A percentile compares a stretch with the other conserved stretches of the same genome.
Evolutionary conservation across 2,113 vertebrate genomes (phyloP).

Genomic region (Pontoporia blainvillei): DNA sequence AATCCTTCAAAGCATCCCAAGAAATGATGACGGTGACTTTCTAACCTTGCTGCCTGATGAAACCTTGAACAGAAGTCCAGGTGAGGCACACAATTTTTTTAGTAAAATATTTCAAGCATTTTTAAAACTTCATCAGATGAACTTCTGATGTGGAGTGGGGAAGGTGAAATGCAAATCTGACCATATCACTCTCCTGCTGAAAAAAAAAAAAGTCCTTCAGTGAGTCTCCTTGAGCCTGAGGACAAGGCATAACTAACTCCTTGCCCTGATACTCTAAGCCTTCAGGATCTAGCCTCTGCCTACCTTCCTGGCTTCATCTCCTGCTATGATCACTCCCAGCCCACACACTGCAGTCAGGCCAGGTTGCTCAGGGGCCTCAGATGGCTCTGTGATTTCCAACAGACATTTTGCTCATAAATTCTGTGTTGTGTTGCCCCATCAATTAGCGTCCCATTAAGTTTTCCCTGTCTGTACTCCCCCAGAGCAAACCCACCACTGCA

Average conservation of each 20-base stretch:
- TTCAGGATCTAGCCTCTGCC: background rate
- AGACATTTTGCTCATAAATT: background rate
- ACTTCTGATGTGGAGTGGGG: background rate
- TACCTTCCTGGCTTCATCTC: background rate
- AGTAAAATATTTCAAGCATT: background rate
- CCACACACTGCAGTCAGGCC: background rate
- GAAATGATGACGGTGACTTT: background rate
- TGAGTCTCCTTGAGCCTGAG: background rate
- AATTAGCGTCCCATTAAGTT: background rate
- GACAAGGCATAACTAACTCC: background rate
- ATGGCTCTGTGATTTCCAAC: background rate
- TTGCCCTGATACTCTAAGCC: too few relatives aligned
- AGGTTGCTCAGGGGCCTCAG: background rate
- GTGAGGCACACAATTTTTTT: slow-evolving; percentile 68
- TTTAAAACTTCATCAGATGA: background rate
- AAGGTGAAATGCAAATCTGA: background rate
- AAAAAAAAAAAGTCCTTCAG: background rate
- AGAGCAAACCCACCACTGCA: background rate
- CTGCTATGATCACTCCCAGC: background rate
- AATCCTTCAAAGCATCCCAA: slow-evolving; percentile 32
- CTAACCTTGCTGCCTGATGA: slow-evolving; percentile 60
- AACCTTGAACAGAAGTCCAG: slow-evolving; percentile 15
- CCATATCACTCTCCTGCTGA: background rate
- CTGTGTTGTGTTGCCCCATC: background rate
- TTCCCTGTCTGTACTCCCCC: background rate